Evolutionary conservation across 2,888 invertebrate species (phyloP).

Genomic region (Acleris literana): DNA sequence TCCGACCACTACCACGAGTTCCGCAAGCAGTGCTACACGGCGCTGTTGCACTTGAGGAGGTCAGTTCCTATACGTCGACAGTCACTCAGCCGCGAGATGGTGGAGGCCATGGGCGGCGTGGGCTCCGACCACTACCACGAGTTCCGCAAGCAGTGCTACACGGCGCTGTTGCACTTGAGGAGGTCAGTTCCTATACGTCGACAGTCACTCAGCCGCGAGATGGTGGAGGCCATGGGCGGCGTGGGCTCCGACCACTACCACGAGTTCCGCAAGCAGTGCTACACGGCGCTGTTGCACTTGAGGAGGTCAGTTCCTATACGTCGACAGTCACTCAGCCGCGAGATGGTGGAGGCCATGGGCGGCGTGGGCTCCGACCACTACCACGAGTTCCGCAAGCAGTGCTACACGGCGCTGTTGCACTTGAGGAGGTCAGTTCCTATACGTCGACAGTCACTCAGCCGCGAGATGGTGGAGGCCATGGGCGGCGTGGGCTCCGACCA

Average conservation of each 20-base stretch:
- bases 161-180: constrained; percentile 96
- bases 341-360: constrained; percentile 99
- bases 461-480: constrained; percentile 99
- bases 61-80: constrained; percentile 46
- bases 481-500: constrained; percentile 95
- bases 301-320: constrained; percentile 83
- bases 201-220: constrained; percentile 92
- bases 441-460: constrained; percentile 84
- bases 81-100: constrained; percentile 97
- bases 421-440: constrained; percentile 86
- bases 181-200: constrained; percentile 74
- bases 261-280: constrained; percentile 96
- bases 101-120: constrained; percentile 97
- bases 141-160: constrained; percentile 97
- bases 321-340: constrained; percentile 88
- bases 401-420: constrained; percentile 98
- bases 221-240: constrained; percentile 99
- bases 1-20: constrained; percentile 98
- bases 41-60: constrained; percentile 96
- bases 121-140: constrained; percentile 96
- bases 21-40: constrained; percentile 96
- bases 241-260: constrained; percentile 95
- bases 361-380: constrained; percentile 95
- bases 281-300: constrained; percentile 97
- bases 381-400: constrained; percentile 96